Percentiles rank a stretch among this genome's conserved stretches.
Conservation (phyloP, 2,113 vertebrate species). For the Toxotes chatareus region DNA sequence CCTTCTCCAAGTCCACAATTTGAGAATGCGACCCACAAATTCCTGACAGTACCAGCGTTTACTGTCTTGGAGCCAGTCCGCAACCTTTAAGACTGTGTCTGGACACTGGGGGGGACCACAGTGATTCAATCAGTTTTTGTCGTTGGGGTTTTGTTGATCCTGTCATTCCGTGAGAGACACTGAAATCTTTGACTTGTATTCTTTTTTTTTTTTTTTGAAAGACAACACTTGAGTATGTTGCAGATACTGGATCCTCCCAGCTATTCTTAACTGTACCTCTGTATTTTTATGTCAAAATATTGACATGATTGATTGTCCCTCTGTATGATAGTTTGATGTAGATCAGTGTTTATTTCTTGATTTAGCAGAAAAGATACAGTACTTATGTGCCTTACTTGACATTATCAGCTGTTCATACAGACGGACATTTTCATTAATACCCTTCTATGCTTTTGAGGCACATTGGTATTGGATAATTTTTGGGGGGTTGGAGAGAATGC, state of each 20-base stretch:
- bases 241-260: conserved; percentile 51
- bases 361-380: conserved; percentile 83
- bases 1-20: conserved; percentile 98
- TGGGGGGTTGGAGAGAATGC: conserved; percentile 61
- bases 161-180: conserved; percentile 79
- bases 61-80: not conserved
- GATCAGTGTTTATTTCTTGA: conserved; percentile 75
- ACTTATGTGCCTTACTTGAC: conserved; percentile 92
- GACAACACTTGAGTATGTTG: conserved; percentile 74
- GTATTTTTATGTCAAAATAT: conserved; percentile 79
- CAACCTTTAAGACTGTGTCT: conserved; percentile 79
- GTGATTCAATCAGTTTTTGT: conserved; percentile 30
- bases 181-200: conserved; percentile 46
- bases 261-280: conserved; percentile 43
- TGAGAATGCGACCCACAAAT: conserved; percentile 65
- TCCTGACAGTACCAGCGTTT: not conserved
- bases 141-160: conserved; percentile 56
- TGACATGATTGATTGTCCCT: conserved; percentile 80
- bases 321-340: conserved; percentile 72
- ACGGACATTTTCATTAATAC: conserved; percentile 82
- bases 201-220: conserved; percentile 31
- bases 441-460: conserved; percentile 67
- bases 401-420: conserved; percentile 85
- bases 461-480: conserved; percentile 78
- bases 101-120: conserved; percentile 84